Conservation (phyloP, 2,888 invertebrate genomes). For the Melieria picta region DNA sequence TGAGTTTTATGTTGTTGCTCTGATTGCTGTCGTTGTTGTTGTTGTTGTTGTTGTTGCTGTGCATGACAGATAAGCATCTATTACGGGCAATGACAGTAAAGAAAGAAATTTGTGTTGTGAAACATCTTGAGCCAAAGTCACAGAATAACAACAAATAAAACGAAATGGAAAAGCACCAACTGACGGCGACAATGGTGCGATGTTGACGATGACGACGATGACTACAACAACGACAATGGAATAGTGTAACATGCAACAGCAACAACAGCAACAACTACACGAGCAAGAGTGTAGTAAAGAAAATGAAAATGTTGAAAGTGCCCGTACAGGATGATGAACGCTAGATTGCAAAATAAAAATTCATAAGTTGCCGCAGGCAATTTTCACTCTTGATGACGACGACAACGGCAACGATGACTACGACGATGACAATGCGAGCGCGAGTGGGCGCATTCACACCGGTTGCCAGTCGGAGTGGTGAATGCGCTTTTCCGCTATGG, state of each 20-base stretch:
- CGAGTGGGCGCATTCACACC: too few species aligned
- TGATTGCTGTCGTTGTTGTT: conserved; percentile 9
- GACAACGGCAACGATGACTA: not conserved
- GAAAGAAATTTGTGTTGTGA: not conserved
- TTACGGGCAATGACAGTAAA: conserved; percentile 11
- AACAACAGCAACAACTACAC: too few species aligned
- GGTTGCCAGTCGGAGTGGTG: too few species aligned
- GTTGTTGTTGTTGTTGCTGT: conserved; percentile 5
- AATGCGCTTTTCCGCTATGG: too few species aligned
- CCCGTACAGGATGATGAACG: too few species aligned
- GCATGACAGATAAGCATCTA: conserved; percentile 58
- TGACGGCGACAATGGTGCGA: too few species aligned
- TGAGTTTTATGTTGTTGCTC: not conserved
- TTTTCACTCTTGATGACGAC: conserved; percentile 48
- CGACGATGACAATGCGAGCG: too few species aligned
- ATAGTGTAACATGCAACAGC: too few species aligned
- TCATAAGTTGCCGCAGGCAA: conserved; percentile 49
- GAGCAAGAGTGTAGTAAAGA: not conserved
- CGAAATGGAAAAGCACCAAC: not conserved
- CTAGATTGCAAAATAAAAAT: conserved; percentile 51
- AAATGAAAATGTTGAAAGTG: not conserved
- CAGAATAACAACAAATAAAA: not conserved
- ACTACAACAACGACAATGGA: too few species aligned
- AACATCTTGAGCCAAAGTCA: not conserved
- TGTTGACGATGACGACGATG: too few species aligned